Base-by-base conservation (phyloP, 1,140 invertebrate genomes). In the Solenopsis invicta region DNA sequence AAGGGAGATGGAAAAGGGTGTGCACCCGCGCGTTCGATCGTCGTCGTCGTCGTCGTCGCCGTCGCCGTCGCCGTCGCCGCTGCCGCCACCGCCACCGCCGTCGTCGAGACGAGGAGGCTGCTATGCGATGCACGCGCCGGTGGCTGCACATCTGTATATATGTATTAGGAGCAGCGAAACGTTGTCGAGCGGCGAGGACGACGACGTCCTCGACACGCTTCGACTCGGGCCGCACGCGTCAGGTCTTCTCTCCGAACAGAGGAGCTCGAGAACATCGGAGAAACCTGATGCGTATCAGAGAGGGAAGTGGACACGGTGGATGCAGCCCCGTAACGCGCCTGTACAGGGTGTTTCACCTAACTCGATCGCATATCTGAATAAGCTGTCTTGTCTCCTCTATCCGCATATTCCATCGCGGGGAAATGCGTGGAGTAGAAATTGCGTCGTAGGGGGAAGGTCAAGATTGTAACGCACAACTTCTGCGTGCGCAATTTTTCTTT, bases 161-260 rank as follows among this genome's bases (percentile, higher is more conserved):
- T 48, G 16, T 62, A 84, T 84, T 84, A 84, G 29, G 80, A 71
- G 24, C 80, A 75, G 13, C 67, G 45, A 41, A 69, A 80, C 62
- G 54, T 59, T 37, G 74, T 78, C 45, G 61, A 64, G 71, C 29
- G 29, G 13, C 61, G 48, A 29, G 24, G 67, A 41, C 13, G 69
- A 74, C 24, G 52, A 84, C 34, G 80, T 84, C 80, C 80, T 84
- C 80, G 80, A 84, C 80, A 84, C 45, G 80, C 69, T 84, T 84
- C 48, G 41, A 41, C 13, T 61, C 67, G 54, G 18, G 34, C 61
- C 61, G 52, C 54, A 62, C 59, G 41, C 34, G 41, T 48, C 29
- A 29, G 29, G 29, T 29, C 74, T 41, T 5, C 59, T 21, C 29
- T 34, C 50, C 41, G 41, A 41, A 2, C 29, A 54, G 52, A 69